Conservation (phyloP, 2,888 invertebrate genomes). For the Blera fallax region DNA sequence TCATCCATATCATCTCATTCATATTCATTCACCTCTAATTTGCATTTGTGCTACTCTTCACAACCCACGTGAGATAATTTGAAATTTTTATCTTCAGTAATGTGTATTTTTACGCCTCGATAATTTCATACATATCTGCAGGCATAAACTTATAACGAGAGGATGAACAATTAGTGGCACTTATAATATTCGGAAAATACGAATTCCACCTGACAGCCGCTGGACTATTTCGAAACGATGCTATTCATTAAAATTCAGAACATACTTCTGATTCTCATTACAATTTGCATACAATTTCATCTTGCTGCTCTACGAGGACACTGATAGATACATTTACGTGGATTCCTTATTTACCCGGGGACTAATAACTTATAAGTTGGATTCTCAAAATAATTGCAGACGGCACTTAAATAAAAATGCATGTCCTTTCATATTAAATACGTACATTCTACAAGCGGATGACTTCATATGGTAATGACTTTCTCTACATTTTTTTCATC, state of each 20-base stretch:
- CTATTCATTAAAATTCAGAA: constrained; percentile 39
- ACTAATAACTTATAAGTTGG: neutral
- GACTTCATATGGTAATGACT: neutral
- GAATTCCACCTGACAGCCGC: neutral
- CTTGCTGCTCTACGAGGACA: neutral
- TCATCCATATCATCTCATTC: too few species aligned
- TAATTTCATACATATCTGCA: neutral
- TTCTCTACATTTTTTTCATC: neutral
- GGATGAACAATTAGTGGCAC: constrained; percentile 30
- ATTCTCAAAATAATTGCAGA: constrained; percentile 56
- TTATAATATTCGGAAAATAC: neutral
- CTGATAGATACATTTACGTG: neutral
- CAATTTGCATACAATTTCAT: constrained; percentile 42
- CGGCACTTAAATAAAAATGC: constrained; percentile 42
- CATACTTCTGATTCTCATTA: constrained; percentile 47
- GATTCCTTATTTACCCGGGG: neutral
- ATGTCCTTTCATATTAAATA: constrained; percentile 30
- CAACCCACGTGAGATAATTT: too few species aligned
- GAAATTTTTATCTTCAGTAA: too few species aligned
- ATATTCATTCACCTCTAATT: too few species aligned
- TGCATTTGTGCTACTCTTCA: too few species aligned
- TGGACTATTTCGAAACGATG: neutral
- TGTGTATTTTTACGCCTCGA: neutral
- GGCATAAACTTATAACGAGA: neutral
- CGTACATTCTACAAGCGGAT: neutral